Conservation (phyloP, 2,888 invertebrate genomes). For the Nysson spinosus region DNA sequence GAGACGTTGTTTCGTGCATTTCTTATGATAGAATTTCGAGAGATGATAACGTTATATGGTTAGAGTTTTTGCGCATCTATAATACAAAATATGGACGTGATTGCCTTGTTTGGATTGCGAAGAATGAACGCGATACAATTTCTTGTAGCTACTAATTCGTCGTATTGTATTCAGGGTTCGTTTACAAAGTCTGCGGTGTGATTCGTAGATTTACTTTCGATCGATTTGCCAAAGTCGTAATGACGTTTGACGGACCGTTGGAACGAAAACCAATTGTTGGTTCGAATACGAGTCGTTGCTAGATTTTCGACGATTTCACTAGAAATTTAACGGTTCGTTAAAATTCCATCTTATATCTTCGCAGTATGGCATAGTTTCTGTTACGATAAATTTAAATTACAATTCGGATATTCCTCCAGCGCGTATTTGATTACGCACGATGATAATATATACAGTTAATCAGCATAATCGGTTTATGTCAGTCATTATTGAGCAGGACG, state of each 20-base stretch:
- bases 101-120: slow-evolving; percentile 44
- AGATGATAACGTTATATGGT: slow-evolving; percentile 20
- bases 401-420: slow-evolving; percentile 34
- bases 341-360: background rate
- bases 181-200: background rate
- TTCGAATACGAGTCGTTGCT: background rate
- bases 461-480: slow-evolving; percentile 46
- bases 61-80: slow-evolving; percentile 19
- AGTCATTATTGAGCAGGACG: slow-evolving; percentile 53
- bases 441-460: slow-evolving; percentile 49
- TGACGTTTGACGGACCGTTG: background rate
- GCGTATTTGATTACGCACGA: slow-evolving; percentile 32
- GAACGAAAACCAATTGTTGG: no score
- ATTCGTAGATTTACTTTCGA: background rate
- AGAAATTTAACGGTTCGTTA: background rate
- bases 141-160: slow-evolving; percentile 21
- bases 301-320: background rate
- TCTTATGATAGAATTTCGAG: slow-evolving; percentile 8
- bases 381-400: slow-evolving; percentile 1
- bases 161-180: slow-evolving; percentile 5
- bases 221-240: background rate
- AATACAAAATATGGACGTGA: slow-evolving; percentile 47
- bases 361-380: background rate
- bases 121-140: slow-evolving; percentile 36
- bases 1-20: slow-evolving; percentile 18